Base-by-base conservation (phyloP, 2,888 invertebrate species). In the Epinotia nisella region DNA sequence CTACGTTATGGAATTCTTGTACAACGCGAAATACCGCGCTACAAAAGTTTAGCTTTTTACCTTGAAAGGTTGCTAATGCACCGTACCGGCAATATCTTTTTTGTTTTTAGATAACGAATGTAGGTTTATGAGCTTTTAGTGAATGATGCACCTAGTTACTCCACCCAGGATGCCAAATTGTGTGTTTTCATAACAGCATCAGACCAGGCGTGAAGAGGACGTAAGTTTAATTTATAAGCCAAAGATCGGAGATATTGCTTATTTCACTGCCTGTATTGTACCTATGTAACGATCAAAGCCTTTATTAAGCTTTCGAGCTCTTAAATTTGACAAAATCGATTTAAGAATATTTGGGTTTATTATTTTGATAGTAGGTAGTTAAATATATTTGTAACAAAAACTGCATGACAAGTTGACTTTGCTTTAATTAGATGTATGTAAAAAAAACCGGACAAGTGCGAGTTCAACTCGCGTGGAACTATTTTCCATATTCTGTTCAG, bases 1-100 rank as follows among this genome's bases (percentile, higher is more conserved):
- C 66, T 60, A 69, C 71, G 75, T 76, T 76, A 75, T 75, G 76
- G 77, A 77, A 74, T 75, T 73, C 71, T 64, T 71, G 62, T 75
- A 56, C 71, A 56, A 70, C 29, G 74, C 74, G 68, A 72, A 75
- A 71, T 66, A 75, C 45, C 58, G 72, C 71, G 58, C 64, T 71
- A 71, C 71, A 70, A 73, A 73, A 64, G 39, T 68, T 58, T 58
- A 29, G 51, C 73, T 75, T 71, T 76, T 76, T 75, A 69, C 66
- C 66, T 66, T 66, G 53, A 64, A 62, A 73, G 61, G 72, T 51
- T 24, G 68, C 68, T 73, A 73, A 73, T 73, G 72, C 72, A 68
- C 49, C 24, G 72, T 68, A 68, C 49, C 39, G 17, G 68, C 72
- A 19, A 21, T 21, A 35, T 35, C 19, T 61, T 49, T 68, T 66